Conservation (phyloP, 2,888 invertebrate genomes). For the Protonemura montana region DNA sequence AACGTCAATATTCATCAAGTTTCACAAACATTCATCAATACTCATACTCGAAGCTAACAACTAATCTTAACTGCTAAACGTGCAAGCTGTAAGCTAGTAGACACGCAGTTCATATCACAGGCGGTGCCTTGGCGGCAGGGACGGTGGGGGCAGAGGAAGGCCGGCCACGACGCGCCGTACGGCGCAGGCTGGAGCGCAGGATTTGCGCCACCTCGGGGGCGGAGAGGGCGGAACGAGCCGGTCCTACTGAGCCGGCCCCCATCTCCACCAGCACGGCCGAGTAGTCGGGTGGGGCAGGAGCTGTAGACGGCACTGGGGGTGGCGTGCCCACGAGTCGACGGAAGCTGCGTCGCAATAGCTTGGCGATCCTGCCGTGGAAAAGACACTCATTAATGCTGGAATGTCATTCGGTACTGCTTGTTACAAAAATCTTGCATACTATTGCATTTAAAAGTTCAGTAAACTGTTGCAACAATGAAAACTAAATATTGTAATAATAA, state of each 20-base stretch:
- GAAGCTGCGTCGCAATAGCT: slow-evolving; percentile 77
- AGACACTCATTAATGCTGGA: not conserved
- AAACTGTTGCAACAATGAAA: no score
- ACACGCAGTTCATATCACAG: slow-evolving; percentile 29
- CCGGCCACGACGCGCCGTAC: slow-evolving; percentile 55
- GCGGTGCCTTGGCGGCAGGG: not conserved
- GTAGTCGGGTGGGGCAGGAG: slow-evolving; percentile 68
- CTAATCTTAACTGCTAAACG: not conserved
- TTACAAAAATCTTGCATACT: no score
- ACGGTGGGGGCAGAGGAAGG: not conserved
- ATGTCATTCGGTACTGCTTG: no score
- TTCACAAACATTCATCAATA: no score
- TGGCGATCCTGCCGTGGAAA: slow-evolving; percentile 67
- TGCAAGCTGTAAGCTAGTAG: not conserved
- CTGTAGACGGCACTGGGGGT: slow-evolving; percentile 53
- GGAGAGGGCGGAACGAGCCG: slow-evolving; percentile 59
- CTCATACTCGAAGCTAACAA: not conserved
- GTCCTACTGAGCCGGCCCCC: slow-evolving; percentile 51
- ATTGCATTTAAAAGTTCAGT: no score
- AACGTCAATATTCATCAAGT: no score
- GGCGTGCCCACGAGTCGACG: slow-evolving; percentile 75
- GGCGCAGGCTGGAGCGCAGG: slow-evolving; percentile 65
- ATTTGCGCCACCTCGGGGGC: slow-evolving; percentile 67
- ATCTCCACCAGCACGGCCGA: slow-evolving; percentile 70
- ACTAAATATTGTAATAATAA: no score